phyloP scores from a whole-genome alignment of 2,888 invertebrate species.

The Lysandra bellargus region DNA sequence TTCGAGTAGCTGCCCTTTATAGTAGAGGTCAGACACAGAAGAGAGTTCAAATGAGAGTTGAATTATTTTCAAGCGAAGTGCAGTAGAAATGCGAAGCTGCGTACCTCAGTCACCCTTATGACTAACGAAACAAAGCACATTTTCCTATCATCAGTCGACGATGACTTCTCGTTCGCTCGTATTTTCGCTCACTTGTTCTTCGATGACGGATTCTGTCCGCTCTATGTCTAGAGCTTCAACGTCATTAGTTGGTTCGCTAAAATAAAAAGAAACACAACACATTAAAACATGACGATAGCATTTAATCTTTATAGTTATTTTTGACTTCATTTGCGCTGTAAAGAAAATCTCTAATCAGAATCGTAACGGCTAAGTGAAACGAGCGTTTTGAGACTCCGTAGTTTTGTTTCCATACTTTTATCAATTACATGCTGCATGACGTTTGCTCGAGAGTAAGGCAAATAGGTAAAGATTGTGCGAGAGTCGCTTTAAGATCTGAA shows the following conservation, averaged over 20 bases:
- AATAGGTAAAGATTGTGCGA: background rate
- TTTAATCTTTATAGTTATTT: too few relatives aligned
- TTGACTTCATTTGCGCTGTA: too few relatives aligned
- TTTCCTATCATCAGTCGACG: slow-evolving; percentile 53
- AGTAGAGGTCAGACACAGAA: background rate
- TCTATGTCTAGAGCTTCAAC: slow-evolving; percentile 60
- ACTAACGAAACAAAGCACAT: slow-evolving; percentile 45
- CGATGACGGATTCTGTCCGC: slow-evolving; percentile 66
- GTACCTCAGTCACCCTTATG: slow-evolving; percentile 34
- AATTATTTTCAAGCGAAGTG: slow-evolving; percentile 14
- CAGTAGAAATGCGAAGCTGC: slow-evolving; percentile 30
- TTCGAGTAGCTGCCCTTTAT: background rate
- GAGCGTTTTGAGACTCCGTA: too few relatives aligned
- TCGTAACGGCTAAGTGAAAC: too few relatives aligned
- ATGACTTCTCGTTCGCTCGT: slow-evolving; percentile 49
- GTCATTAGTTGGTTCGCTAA: slow-evolving; percentile 57
- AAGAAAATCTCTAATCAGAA: too few relatives aligned
- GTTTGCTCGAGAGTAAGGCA: background rate
- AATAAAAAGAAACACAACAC: slow-evolving; percentile 34
- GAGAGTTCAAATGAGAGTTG: background rate
- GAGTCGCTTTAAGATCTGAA: background rate
- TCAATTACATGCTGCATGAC: too few relatives aligned
- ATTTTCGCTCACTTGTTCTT: slow-evolving; percentile 47
- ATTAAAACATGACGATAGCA: background rate
- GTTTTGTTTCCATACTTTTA: too few relatives aligned